These are phyloP conservation scores for Plagiodera versicolora DNA, from an alignment of 2,888 invertebrate species.

Conservation along the genomic window DNA sequence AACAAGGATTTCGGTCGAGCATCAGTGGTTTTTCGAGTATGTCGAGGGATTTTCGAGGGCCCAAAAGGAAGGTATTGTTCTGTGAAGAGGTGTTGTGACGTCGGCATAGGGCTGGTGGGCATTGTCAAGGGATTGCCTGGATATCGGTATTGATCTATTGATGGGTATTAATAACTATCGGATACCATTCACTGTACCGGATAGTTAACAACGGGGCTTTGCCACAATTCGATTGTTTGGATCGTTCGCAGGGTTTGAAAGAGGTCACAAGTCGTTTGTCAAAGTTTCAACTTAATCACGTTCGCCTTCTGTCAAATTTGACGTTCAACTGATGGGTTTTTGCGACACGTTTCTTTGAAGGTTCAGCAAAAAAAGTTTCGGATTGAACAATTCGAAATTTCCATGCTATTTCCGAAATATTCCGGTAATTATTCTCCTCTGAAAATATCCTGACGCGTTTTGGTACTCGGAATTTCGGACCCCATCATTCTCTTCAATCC, in stretches of 20 bases:
- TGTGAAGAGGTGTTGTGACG: conserved; percentile 52
- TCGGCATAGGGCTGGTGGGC: conserved; percentile 42
- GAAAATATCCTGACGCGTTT: too few relatives aligned
- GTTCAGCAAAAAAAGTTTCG: too few relatives aligned
- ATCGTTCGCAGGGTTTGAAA: neutral
- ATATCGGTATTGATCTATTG: conserved; percentile 34
- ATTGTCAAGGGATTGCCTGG: conserved; percentile 45
- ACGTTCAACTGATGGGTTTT: too few relatives aligned
- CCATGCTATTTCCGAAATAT: too few relatives aligned
- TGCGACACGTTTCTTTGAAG: too few relatives aligned
- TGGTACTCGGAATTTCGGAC: neutral
- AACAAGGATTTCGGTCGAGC: conserved; percentile 49
- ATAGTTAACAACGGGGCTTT: conserved; percentile 13
- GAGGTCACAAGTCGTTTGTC: neutral
- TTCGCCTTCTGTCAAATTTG: too few relatives aligned
- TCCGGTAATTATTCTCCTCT: too few relatives aligned
- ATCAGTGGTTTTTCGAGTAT: conserved; percentile 48
- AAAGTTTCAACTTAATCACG: neutral
- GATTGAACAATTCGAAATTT: too few relatives aligned
- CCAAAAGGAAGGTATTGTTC: conserved; percentile 41
- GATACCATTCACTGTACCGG: conserved; percentile 18
- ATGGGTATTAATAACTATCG: conserved; percentile 39
- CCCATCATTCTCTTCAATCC: neutral
- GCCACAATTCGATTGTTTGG: neutral
- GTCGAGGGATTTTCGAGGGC: conserved; percentile 34